Percentiles rank a stretch among this genome's conserved stretches.
These are phyloP conservation scores for Saccostrea glomerata DNA, from an alignment of 1,140 invertebrate species.

Conservation along the genomic window DNA sequence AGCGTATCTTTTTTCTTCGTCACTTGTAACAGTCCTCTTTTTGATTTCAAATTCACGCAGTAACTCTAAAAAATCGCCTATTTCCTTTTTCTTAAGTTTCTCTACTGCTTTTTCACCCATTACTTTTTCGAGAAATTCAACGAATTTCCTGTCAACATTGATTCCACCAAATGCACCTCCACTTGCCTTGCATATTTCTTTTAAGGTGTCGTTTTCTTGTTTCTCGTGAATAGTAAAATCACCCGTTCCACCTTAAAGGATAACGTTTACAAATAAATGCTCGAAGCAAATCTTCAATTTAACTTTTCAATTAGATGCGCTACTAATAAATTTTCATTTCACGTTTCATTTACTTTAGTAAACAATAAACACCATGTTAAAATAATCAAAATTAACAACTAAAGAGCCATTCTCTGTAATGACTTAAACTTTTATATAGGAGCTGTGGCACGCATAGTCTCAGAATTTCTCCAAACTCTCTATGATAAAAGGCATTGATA, in stretches of 20 bases:
- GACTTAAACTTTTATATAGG: too few species aligned
- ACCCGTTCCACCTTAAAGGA: constrained; percentile 37
- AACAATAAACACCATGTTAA: too few species aligned
- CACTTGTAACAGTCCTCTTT: constrained; percentile 27
- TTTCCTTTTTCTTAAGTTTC: constrained; percentile 61
- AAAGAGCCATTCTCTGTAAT: too few species aligned
- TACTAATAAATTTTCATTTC: too few species aligned
- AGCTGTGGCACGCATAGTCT: too few species aligned
- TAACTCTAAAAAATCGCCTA: constrained; percentile 47
- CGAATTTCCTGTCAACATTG: neutral
- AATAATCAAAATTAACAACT: too few species aligned
- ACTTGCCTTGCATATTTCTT: constrained; percentile 30
- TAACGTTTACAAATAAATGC: too few species aligned
- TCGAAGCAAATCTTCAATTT: too few species aligned
- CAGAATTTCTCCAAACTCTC: too few species aligned
- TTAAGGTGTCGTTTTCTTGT: neutral
- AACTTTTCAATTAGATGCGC: too few species aligned
- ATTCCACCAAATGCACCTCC: constrained; percentile 24
- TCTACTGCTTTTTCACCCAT: constrained; percentile 53
- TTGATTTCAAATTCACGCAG: constrained; percentile 58
- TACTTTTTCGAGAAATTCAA: neutral
- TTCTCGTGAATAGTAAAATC: constrained; percentile 37
- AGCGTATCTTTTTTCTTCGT: neutral
- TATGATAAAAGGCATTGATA: too few species aligned
- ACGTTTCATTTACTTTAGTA: too few species aligned